Base-by-base conservation (phyloP, 1,140 invertebrate species). In the Lasioglossum albipes region DNA sequence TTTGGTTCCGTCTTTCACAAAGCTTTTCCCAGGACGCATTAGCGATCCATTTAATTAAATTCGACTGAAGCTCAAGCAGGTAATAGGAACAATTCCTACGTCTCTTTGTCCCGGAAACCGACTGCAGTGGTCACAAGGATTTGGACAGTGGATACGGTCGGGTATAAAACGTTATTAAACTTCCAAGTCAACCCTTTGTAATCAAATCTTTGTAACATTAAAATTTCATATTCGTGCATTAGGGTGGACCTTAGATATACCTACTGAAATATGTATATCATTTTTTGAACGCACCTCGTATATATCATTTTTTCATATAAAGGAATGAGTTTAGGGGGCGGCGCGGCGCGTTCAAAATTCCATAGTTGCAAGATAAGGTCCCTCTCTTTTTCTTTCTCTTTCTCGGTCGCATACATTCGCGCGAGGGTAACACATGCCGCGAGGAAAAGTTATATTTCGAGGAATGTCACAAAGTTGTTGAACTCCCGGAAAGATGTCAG, bases 111-210 rank as follows among this genome's bases (percentile, higher is more conserved):
- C 27, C 1, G 2, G 27, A 7, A 31, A n/a, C 42, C 18, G n/a
- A 18, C 13, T n/a, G 9, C 7, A 20, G 13, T 10, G 3, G 13
- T 20, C 54, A 45, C 2, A 79, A 57, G 57, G 45, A 67, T 9
- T 76, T 49, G 7, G 22, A 20, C 61, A 2, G 13, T 20, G 66
- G 16, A 16, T 52, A 59, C 62, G 45, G 16, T 12, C 69, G 45
- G 9, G 76, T 18, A 72, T 79, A 70, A 79, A 82, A 69, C 42
- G 69, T 82, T 69, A 73, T 82, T 73, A 82, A 79, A 82, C 70
- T 73, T 79, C 75, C 75, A 79, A 68, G 54, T 82, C 79, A 75
- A 68, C 75, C 68, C 69, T 79, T n/a, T n/a, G n/a, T n/a, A n/a
- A n/a, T n/a, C n/a, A n/a, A n/a, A 74, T 79, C 81, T 73, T 74